Base-by-base conservation (phyloP, 2,113 vertebrate genomes). In the Channa argus region DNA sequence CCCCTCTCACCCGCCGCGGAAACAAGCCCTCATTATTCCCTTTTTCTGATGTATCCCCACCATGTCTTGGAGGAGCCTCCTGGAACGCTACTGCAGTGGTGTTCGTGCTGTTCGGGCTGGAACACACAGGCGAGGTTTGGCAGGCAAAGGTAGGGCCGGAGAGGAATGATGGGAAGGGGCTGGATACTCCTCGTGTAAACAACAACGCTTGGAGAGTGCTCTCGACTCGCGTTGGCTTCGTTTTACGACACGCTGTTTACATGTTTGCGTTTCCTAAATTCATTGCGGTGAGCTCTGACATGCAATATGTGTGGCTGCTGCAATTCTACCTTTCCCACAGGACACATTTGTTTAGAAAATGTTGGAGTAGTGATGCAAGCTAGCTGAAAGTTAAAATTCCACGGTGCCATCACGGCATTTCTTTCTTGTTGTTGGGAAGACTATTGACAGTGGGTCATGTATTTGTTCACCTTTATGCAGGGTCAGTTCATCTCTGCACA, bases 101-200 rank as follows among this genome's bases (percentile, higher is more conserved):
- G 24, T 88, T 89, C 80, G 66, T 24, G 67, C 53, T 63, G 73
- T 75, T 89, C 58, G 80, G 80, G 82, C 80, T 90, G 80, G 88
- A 89, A 65, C 62, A 82, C 47, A 39, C 68, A 74, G 78, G 60
- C 56, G 83, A 79, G 85, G 82, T 90, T 90, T 91, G 86, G 87
- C 87, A 67, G 58, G 51, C 69, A 47, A 36, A 64, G 70, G 61
- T 14, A 39, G 41, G 60, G 70, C 64, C 11, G 36, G 55, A 44
- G 56, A 68, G 82, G 84, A 86, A 86, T 86, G 85, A 87, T 69
- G 78, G 82, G 82, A 86, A 81, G 56, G 11, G 74, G 80, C 47
- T 72, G 80, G 82, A 65, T 74, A 54, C 56, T 79, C 79, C 63
- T 78, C 72, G 8, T 78, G 74, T 72, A 79, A 80, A 80, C 82